A percentile compares a stretch with the other conserved stretches of the same genome.
These are phyloP conservation scores for Champsocephalus gunnari DNA, from an alignment of 2,797 vertebrate species.

Conservation along the genomic window DNA sequence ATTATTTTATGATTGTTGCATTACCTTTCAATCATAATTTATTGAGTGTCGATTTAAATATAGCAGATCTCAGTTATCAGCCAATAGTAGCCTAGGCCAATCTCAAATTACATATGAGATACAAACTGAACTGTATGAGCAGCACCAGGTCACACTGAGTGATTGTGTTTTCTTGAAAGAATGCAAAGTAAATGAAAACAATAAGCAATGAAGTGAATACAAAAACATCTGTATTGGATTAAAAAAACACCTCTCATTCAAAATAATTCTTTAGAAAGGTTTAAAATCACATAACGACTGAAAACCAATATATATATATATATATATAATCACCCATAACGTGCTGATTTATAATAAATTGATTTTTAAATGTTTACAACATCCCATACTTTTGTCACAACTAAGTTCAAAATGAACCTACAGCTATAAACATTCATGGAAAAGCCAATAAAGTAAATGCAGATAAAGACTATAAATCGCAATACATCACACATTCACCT, in stretches of 20 bases:
- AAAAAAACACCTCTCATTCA: background rate
- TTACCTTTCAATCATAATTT: too few relatives aligned
- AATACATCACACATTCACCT: background rate
- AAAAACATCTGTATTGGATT: background rate
- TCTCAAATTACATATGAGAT: background rate
- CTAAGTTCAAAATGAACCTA: background rate
- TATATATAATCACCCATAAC: background rate
- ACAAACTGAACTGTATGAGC: background rate
- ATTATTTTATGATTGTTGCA: too few relatives aligned
- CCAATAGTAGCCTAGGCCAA: too few relatives aligned
- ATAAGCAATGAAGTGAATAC: background rate
- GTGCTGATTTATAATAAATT: background rate
- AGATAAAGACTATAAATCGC: background rate
- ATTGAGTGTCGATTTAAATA: too few relatives aligned
- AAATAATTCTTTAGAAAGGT: background rate
- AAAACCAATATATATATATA: background rate
- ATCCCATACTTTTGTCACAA: background rate
- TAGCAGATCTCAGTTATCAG: too few relatives aligned
- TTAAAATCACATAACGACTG: background rate
- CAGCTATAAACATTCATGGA: background rate
- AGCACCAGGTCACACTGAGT: background rate
- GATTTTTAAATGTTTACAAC: background rate
- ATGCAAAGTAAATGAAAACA: background rate
- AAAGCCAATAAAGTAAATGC: background rate
- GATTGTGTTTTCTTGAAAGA: background rate